Conservation (phyloP, 2,888 invertebrate species). For the Anticlea derivata region DNA sequence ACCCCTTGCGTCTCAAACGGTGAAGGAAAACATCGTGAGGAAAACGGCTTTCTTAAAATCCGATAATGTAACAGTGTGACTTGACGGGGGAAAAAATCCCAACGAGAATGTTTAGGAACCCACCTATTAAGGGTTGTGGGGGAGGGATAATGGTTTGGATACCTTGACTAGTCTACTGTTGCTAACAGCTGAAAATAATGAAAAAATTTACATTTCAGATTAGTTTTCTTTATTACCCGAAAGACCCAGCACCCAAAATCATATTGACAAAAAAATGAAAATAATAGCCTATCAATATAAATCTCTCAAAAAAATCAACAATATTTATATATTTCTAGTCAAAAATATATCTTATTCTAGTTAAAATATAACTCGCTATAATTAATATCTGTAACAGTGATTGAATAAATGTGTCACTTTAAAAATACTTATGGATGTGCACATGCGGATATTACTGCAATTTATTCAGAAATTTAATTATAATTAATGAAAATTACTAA, state of each 20-base stretch:
- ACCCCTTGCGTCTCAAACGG: no score
- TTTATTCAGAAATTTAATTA: background rate
- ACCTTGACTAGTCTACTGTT: no score
- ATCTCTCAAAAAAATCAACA: slow-evolving; percentile 41
- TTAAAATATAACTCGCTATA: slow-evolving; percentile 12
- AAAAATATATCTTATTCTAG: slow-evolving; percentile 15
- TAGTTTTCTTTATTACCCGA: slow-evolving; percentile 53
- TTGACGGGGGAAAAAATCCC: no score
- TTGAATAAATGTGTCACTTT: background rate
- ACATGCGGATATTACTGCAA: slow-evolving; percentile 16
- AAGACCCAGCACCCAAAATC: slow-evolving; percentile 53
- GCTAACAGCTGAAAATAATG: background rate
- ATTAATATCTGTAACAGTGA: background rate
- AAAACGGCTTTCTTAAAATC: no score
- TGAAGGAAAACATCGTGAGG: no score
- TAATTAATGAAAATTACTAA: slow-evolving; percentile 12
- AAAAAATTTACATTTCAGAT: slow-evolving; percentile 8
- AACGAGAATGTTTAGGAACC: no score
- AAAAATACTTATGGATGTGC: slow-evolving; percentile 6
- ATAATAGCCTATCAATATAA: slow-evolving; percentile 39
- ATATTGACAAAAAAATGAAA: slow-evolving; percentile 28
- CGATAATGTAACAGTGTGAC: no score
- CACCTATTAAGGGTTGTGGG: no score
- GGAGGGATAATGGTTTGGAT: background rate
- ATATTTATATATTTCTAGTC: slow-evolving; percentile 13